Percentiles rank a stretch among this genome's conserved stretches.
These are phyloP conservation scores for Chymomyza costata DNA, from an alignment of 1,140 invertebrate species.

Conservation along the genomic window DNA sequence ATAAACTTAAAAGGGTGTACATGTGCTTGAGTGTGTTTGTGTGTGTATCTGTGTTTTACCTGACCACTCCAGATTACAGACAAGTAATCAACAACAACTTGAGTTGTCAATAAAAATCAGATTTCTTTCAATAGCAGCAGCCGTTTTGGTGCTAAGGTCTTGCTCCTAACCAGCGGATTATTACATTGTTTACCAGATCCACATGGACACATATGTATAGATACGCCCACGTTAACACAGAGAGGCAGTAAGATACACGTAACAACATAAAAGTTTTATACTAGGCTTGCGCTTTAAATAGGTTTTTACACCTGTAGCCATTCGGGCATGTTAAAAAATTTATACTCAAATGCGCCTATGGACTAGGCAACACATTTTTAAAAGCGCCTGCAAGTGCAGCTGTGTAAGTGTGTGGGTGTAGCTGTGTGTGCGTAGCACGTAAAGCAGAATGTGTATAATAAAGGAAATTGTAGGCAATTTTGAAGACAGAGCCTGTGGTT, in stretches of 20 bases:
- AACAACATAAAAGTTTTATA: conserved; percentile 53
- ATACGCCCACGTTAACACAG: not conserved
- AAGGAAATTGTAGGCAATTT: conserved; percentile 71
- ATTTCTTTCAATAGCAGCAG: conserved; percentile 62
- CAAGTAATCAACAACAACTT: conserved; percentile 70
- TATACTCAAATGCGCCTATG: conserved; percentile 62
- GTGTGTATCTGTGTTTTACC: conserved; percentile 10
- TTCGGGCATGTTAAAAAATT: conserved; percentile 48
- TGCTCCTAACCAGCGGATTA: conserved; percentile 49
- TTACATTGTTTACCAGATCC: conserved; percentile 39
- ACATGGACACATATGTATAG: conserved; percentile 1
- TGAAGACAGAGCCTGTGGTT: conserved; percentile 26
- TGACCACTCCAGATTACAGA: conserved; percentile 18
- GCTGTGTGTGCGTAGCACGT: conserved; percentile 25
- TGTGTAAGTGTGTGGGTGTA: conserved; percentile 1
- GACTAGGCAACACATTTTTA: conserved; percentile 48
- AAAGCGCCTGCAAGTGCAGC: conserved; percentile 34
- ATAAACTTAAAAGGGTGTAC: conserved; percentile 71
- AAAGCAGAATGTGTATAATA: conserved; percentile 48
- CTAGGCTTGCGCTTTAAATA: conserved; percentile 33
- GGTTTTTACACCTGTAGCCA: conserved; percentile 55
- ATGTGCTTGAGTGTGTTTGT: conserved; percentile 20
- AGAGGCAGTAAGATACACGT: too few species aligned
- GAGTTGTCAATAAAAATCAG: conserved; percentile 74
- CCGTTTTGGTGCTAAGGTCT: not conserved